Evolutionary conservation across 2,113 vertebrate species (phyloP).

Genomic region (Chaetodon auriga): DNA sequence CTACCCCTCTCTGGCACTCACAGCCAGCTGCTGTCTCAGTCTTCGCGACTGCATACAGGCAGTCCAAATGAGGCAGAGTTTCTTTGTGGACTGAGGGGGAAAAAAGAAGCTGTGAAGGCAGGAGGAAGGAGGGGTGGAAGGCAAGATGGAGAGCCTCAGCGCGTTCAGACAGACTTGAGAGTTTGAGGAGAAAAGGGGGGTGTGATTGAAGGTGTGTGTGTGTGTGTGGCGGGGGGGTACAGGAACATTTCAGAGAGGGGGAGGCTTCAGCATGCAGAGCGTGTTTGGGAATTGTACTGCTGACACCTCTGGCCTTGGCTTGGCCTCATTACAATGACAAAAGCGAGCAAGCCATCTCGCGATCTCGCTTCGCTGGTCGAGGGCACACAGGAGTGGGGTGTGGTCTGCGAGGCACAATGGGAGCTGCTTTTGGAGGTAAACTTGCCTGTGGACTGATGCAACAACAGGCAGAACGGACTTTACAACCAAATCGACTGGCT

Average conservation of each 20-base stretch:
- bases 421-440: slow-evolving; percentile 62
- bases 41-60: slow-evolving; percentile 49
- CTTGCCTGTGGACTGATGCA: slow-evolving; percentile 46
- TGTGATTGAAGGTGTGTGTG: slow-evolving; percentile 39
- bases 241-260: slow-evolving; percentile 13
- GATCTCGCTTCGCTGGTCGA: slow-evolving; percentile 42
- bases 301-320: slow-evolving; percentile 78
- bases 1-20: slow-evolving; percentile 61
- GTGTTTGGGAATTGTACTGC: slow-evolving; percentile 54
- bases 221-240: slow-evolving; percentile 12
- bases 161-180: slow-evolving; percentile 44
- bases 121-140: slow-evolving; percentile 35
- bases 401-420: slow-evolving; percentile 52
- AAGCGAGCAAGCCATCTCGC: slow-evolving; percentile 62
- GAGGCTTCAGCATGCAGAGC: slow-evolving; percentile 52
- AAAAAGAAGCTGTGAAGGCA: slow-evolving; percentile 27
- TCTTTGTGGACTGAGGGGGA: slow-evolving; percentile 50
- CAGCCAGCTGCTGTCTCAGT: slow-evolving; percentile 63
- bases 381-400: slow-evolving; percentile 7
- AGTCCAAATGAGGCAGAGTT: slow-evolving; percentile 63
- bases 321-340: slow-evolving; percentile 84
- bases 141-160: slow-evolving; percentile 23
- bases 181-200: slow-evolving; percentile 28
- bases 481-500: slow-evolving; percentile 53
- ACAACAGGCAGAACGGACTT: slow-evolving; percentile 29